phyloP scores from a whole-genome alignment of 2,888 invertebrate species.

The Oscheius myriophilus region DNA sequence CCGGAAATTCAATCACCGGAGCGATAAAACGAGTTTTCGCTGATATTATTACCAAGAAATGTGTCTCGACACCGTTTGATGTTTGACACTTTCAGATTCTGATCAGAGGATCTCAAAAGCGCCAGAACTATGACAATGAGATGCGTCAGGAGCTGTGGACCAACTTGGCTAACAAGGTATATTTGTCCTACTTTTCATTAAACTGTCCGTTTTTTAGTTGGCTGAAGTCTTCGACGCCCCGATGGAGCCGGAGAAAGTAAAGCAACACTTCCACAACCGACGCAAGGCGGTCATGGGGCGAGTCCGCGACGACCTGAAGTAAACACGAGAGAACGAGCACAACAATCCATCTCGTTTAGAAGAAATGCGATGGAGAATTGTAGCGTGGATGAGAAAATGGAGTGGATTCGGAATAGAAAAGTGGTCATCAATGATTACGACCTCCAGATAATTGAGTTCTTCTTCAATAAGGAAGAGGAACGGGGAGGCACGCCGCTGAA shows the following conservation, averaged over 20 bases:
- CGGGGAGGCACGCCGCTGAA: conserved; percentile 1
- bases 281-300: conserved; percentile 38
- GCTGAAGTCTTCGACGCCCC: conserved; percentile 35
- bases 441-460: conserved; percentile 37
- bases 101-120: conserved; percentile 24
- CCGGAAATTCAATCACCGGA: too few relatives aligned
- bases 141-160: conserved; percentile 29
- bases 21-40: too few relatives aligned
- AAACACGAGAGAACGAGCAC: neutral
- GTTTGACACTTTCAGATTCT: conserved; percentile 7
- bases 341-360: conserved; percentile 13
- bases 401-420: conserved; percentile 30
- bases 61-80: too few relatives aligned
- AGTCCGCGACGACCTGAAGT: conserved; percentile 71
- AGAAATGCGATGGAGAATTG: neutral
- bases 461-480: conserved; percentile 43
- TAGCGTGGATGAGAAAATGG: conserved; percentile 40
- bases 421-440: conserved; percentile 36
- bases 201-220: neutral
- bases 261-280: conserved; percentile 47
- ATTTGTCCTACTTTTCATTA: neutral
- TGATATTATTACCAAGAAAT: too few relatives aligned
- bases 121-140: conserved; percentile 29
- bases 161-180: conserved; percentile 29
- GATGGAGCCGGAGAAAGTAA: conserved; percentile 40